A percentile compares a stretch with the other conserved stretches of the same genome.
These are phyloP conservation scores for Congeria kusceri DNA, from an alignment of 2,888 invertebrate species.

Conservation along the genomic window DNA sequence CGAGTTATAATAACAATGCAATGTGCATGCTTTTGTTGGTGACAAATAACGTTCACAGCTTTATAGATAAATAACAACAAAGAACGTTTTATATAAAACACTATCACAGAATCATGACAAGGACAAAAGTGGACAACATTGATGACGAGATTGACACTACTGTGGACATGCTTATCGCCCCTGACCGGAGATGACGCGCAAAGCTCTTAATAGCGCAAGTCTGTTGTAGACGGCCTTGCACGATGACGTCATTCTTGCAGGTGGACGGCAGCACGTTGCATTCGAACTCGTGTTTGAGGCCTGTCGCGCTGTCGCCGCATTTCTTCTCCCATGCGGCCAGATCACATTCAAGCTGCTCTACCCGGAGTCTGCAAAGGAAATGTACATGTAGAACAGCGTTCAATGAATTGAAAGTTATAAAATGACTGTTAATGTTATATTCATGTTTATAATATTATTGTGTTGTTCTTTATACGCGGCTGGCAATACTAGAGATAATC, in stretches of 20 bases:
- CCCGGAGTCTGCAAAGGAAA: conserved; percentile 38
- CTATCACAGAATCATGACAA: not conserved
- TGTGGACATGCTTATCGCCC: conserved; percentile 19
- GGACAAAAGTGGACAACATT: not conserved
- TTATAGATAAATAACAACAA: no score
- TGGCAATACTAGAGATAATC: no score
- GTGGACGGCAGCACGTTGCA: conserved; percentile 57
- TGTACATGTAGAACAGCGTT: no score
- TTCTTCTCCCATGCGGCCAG: conserved; percentile 36
- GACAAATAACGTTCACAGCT: no score
- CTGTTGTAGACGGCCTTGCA: conserved; percentile 41
- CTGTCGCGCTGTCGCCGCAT: conserved; percentile 35
- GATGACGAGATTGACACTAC: conserved; percentile 25
- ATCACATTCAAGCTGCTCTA: conserved; percentile 59
- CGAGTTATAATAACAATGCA: no score
- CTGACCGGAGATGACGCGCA: conserved; percentile 54
- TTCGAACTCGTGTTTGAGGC: conserved; percentile 61
- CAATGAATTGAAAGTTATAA: no score
- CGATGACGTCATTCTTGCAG: conserved; percentile 42
- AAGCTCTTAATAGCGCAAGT: conserved; percentile 52
- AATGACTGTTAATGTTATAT: no score
- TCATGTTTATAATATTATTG: no score
- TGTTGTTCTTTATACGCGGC: no score
- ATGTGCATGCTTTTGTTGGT: no score
- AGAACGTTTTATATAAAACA: no score